Conservation (phyloP, 1,140 invertebrate genomes). For the Tigriopus japonicus region DNA sequence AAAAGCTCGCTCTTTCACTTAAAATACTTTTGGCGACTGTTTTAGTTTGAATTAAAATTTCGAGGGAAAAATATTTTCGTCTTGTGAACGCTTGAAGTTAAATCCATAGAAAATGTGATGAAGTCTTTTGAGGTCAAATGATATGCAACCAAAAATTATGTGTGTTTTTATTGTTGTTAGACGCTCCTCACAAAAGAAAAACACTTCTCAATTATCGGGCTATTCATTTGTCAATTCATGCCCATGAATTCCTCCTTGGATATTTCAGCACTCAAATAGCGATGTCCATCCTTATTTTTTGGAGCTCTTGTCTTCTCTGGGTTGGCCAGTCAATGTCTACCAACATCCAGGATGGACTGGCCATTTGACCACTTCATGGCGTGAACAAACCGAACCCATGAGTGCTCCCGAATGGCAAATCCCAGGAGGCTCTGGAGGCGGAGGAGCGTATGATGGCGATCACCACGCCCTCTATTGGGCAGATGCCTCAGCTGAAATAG, state of each 20-base stretch:
- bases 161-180: too few relatives aligned
- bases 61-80: too few relatives aligned
- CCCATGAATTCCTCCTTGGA: conserved; percentile 4
- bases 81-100: too few relatives aligned
- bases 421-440: neutral
- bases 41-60: too few relatives aligned
- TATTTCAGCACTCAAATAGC: conserved; percentile 27
- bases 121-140: too few relatives aligned
- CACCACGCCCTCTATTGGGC: conserved; percentile 77
- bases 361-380: conserved; percentile 58
- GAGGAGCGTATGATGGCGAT: conserved; percentile 33
- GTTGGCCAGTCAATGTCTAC: conserved; percentile 60
- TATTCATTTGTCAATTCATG: conserved; percentile 9
- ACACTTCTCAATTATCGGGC: too few relatives aligned
- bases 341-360: conserved; percentile 79
- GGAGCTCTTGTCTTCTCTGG: conserved; percentile 58
- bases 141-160: too few relatives aligned
- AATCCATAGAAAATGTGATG: too few relatives aligned
- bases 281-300: conserved; percentile 49
- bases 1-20: too few relatives aligned
- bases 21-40: too few relatives aligned
- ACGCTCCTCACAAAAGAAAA: too few relatives aligned
- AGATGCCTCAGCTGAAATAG: conserved; percentile 81
- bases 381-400: neutral
- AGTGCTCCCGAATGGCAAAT: neutral